Conservation (phyloP, 2,888 invertebrate species). For the Osmoderma eremita region DNA sequence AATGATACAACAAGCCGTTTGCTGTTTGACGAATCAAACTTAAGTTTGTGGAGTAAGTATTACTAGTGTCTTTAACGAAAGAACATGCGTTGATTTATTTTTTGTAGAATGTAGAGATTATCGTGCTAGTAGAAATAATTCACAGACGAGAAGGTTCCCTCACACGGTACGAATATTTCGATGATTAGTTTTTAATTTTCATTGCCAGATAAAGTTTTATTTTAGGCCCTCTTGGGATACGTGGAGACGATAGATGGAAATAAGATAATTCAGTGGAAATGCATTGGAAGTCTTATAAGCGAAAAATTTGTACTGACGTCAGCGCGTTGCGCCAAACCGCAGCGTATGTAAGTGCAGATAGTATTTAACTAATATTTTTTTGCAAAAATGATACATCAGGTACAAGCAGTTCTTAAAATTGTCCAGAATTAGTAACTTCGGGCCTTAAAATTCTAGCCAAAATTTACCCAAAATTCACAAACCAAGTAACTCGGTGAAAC, state of each 20-base stretch:
- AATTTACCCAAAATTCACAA: too few relatives aligned
- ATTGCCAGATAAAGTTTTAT: background rate
- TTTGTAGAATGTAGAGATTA: conserved; percentile 40
- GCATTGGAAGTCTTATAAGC: conserved; percentile 73
- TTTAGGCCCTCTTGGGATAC: conserved; percentile 22
- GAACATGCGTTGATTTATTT: background rate
- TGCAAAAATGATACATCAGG: too few relatives aligned
- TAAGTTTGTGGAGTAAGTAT: conserved; percentile 11
- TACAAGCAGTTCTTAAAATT: too few relatives aligned
- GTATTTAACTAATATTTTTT: background rate
- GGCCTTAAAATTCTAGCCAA: too few relatives aligned
- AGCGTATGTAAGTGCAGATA: conserved; percentile 39
- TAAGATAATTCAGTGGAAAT: conserved; percentile 63
- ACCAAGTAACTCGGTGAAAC: too few relatives aligned
- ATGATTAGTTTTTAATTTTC: too few relatives aligned
- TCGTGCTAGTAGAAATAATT: too few relatives aligned
- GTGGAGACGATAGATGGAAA: background rate
- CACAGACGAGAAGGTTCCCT: too few relatives aligned
- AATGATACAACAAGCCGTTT: too few relatives aligned
- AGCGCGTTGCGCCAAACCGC: conserved; percentile 67
- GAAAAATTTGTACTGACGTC: conserved; percentile 71
- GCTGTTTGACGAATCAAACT: background rate
- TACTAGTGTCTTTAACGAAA: background rate
- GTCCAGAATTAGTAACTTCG: too few relatives aligned
- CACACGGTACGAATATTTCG: conserved; percentile 14